These are phyloP conservation scores for Bombylius major DNA, from an alignment of 2,888 invertebrate genomes.

Conservation along the genomic window DNA sequence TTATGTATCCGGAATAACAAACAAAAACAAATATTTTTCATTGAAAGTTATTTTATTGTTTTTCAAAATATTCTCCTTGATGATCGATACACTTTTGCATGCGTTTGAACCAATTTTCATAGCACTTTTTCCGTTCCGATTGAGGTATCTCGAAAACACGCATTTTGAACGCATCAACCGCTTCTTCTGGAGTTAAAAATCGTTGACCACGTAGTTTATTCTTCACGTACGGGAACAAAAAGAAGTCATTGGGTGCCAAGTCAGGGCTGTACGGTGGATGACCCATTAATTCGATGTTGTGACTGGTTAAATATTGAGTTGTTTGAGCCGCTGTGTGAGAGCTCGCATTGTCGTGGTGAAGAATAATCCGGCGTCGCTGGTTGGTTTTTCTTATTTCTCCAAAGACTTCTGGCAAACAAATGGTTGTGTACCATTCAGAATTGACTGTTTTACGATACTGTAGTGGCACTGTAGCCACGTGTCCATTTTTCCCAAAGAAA, in stretches of 20 bases:
- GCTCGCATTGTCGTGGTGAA: conserved; percentile 15
- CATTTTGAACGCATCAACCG: too few relatives aligned
- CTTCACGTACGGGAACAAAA: not conserved
- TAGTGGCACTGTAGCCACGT: conserved; percentile 18
- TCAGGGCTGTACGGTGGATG: conserved; percentile 2
- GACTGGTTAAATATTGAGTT: not conserved
- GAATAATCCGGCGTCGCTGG: conserved; percentile 6
- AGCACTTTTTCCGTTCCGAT: too few relatives aligned
- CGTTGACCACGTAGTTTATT: not conserved
- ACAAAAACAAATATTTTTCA: too few relatives aligned
- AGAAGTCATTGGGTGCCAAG: conserved; percentile 1
- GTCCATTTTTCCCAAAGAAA: conserved; percentile 17
- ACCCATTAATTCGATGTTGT: too few relatives aligned
- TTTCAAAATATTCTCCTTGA: too few relatives aligned
- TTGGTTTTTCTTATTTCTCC: conserved; percentile 16
- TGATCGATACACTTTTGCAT: too few relatives aligned
- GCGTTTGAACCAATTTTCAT: too few relatives aligned
- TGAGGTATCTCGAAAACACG: too few relatives aligned
- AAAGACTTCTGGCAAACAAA: conserved; percentile 18
- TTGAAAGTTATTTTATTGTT: too few relatives aligned
- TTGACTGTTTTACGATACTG: conserved; percentile 17
- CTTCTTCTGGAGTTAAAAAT: not conserved
- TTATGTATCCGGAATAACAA: too few relatives aligned
- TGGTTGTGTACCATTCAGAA: conserved; percentile 20
- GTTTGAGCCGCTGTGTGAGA: conserved; percentile 12